Percentiles rank a stretch among this genome's conserved stretches.
These are phyloP conservation scores for Cosmopolites sordidus DNA, from an alignment of 2,888 invertebrate species.

Conservation along the genomic window DNA sequence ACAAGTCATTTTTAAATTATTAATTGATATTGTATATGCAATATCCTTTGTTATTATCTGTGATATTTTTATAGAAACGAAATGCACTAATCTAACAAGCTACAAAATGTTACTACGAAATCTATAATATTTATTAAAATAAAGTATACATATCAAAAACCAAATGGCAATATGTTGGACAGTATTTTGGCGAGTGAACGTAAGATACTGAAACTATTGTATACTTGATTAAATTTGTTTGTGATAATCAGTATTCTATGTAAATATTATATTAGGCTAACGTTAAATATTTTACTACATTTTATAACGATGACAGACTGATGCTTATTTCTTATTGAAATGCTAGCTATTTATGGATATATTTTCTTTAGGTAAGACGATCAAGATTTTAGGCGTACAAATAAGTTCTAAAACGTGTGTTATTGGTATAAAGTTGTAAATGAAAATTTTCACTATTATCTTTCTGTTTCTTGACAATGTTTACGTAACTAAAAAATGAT, in stretches of 20 bases:
- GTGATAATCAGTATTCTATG: constrained; percentile 38
- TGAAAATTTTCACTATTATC: no score
- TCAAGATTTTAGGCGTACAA: no score
- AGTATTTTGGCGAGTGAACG: constrained; percentile 13
- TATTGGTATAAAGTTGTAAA: no score
- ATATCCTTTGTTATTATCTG: no score
- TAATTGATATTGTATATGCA: no score
- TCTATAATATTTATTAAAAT: background rate
- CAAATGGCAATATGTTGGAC: constrained; percentile 12
- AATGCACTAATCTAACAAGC: background rate
- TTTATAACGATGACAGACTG: constrained; percentile 44
- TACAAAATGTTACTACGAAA: background rate
- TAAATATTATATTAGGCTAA: constrained; percentile 34
- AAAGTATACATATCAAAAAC: constrained; percentile 23
- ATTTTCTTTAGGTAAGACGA: constrained; percentile 38
- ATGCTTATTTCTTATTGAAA: constrained; percentile 39
- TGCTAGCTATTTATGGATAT: constrained; percentile 16
- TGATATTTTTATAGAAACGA: background rate
- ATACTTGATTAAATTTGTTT: constrained; percentile 33
- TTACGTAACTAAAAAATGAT: no score
- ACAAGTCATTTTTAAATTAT: no score
- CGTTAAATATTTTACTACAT: constrained; percentile 40
- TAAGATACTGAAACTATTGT: constrained; percentile 21
- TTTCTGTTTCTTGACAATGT: no score
- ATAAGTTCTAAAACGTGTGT: no score